Conservation (phyloP, 2,888 invertebrate species). For the Nebria salina region DNA sequence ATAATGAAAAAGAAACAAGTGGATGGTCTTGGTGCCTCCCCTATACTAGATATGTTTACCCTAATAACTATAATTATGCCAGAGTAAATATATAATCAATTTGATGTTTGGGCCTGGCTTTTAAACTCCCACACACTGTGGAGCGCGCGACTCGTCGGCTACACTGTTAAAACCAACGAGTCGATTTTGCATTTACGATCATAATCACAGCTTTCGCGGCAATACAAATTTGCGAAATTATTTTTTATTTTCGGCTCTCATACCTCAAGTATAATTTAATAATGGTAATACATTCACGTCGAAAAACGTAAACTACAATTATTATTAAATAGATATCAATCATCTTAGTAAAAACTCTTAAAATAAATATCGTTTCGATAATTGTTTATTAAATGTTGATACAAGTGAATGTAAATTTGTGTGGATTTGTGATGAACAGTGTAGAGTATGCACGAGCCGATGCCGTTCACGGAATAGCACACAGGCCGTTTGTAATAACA, state of each 20-base stretch:
- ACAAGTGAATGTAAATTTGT: no score
- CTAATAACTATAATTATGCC: slow-evolving; percentile 64
- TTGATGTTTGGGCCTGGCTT: slow-evolving; percentile 60
- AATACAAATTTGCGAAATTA: neutral
- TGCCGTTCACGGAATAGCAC: slow-evolving; percentile 20
- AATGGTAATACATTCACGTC: neutral
- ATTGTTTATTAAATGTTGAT: no score
- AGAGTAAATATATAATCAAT: slow-evolving; percentile 65
- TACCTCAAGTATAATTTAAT: neutral
- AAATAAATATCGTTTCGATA: no score
- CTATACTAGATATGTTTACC: slow-evolving; percentile 62
- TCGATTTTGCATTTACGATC: neutral
- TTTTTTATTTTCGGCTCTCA: neutral
- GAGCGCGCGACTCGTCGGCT: slow-evolving; percentile 16
- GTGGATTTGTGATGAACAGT: slow-evolving; percentile 11
- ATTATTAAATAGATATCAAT: no score
- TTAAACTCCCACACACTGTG: slow-evolving; percentile 58
- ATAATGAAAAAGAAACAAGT: slow-evolving; percentile 41
- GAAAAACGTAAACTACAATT: neutral
- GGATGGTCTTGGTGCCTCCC: slow-evolving; percentile 55
- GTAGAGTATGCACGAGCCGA: slow-evolving; percentile 9
- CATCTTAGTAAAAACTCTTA: no score
- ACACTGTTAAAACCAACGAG: slow-evolving; percentile 35
- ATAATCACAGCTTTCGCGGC: neutral
- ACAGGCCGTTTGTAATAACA: slow-evolving; percentile 34